Evolutionary conservation across 1,140 invertebrate genomes (phyloP).

Genomic region (Cyclina sinensis): DNA sequence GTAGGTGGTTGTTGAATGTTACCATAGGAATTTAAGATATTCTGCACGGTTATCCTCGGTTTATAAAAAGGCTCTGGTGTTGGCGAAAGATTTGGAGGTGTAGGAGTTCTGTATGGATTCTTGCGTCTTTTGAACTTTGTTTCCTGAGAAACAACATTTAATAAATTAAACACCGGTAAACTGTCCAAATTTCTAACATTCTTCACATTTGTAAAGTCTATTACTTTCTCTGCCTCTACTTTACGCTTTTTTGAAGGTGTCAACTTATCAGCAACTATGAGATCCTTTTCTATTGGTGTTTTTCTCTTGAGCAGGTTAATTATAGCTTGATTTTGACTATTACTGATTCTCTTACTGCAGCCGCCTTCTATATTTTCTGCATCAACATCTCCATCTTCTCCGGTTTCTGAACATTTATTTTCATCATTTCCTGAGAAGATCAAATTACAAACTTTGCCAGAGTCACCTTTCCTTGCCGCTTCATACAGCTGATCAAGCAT

Average conservation of each 20-base stretch:
- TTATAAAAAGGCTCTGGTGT: neutral
- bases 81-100: neutral
- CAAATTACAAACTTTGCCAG: slow-evolving; percentile 8
- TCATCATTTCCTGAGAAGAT: slow-evolving; percentile 12
- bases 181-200: slow-evolving; percentile 20
- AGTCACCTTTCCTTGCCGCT: slow-evolving; percentile 28
- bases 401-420: too few relatives aligned
- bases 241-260: neutral
- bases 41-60: neutral
- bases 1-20: neutral
- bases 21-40: neutral
- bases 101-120: slow-evolving; percentile 2
- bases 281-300: slow-evolving; percentile 1
- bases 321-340: slow-evolving; percentile 30
- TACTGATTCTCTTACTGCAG: too few relatives aligned
- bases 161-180: neutral
- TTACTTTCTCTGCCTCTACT: neutral
- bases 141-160: neutral
- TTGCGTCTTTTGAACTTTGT: neutral
- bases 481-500: slow-evolving; percentile 49
- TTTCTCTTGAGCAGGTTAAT: slow-evolving; percentile 34
- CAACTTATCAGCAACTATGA: neutral
- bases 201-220: slow-evolving; percentile 28
- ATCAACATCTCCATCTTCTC: neutral
- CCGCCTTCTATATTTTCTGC: neutral